A percentile compares a stretch with the other conserved stretches of the same genome.
These are phyloP conservation scores for Umimayanthus chanpuru DNA, from an alignment of 92 coral and sea anemone genomes.

Conservation along the genomic window DNA sequence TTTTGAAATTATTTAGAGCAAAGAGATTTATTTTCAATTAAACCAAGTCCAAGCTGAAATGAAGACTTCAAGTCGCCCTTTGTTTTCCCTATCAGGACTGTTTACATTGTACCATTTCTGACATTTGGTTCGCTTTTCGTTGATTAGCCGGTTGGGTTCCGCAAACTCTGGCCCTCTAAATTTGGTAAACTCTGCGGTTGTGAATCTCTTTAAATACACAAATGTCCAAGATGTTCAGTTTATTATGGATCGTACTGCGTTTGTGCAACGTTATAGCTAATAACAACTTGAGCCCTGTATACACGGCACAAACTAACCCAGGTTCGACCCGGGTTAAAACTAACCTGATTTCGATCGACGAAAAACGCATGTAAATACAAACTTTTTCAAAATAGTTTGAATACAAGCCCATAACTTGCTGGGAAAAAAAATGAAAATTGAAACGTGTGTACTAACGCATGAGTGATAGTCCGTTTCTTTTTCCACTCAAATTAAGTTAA, in stretches of 20 bases:
- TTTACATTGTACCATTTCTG: neutral
- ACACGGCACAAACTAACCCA: too few relatives aligned
- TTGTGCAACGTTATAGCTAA: too few relatives aligned
- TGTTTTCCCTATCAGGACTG: neutral
- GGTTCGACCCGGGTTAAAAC: too few relatives aligned
- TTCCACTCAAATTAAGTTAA: neutral
- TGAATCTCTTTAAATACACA: too few relatives aligned
- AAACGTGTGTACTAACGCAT: neutral
- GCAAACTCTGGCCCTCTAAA: neutral
- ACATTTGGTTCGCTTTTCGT: neutral
- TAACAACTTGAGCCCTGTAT: too few relatives aligned
- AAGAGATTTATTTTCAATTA: neutral
- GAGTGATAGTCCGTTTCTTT: neutral
- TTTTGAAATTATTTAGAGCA: neutral
- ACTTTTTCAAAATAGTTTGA: neutral
- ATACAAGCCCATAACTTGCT: too few relatives aligned
- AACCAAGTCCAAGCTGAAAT: neutral
- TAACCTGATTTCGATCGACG: neutral
- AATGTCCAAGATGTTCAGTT: too few relatives aligned
- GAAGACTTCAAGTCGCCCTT: neutral
- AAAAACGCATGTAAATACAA: too few relatives aligned
- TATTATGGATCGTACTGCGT: too few relatives aligned
- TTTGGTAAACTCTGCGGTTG: too few relatives aligned
- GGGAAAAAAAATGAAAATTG: neutral
- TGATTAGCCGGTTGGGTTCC: neutral